Conservation (phyloP, 2,113 vertebrate species). For the Calyptommatus sinebrachiatus region DNA sequence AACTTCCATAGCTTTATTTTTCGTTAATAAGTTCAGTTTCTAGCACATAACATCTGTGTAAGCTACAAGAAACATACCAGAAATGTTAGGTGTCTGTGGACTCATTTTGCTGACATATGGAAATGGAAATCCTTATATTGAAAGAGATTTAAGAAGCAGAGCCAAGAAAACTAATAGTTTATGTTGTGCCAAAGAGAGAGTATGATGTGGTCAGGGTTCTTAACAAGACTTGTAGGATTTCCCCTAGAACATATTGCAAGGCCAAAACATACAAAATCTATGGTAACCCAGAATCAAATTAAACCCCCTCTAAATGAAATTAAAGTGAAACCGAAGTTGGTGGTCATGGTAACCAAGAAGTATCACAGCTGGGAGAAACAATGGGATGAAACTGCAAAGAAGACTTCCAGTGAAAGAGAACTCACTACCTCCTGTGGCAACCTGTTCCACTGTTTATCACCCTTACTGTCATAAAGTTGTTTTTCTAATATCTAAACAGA, state of each 20-base stretch:
- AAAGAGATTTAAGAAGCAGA: neutral
- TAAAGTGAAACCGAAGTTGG: slow-evolving; percentile 10
- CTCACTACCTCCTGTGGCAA: too few species aligned
- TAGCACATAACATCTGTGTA: neutral
- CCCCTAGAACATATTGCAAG: neutral
- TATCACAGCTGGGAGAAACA: slow-evolving; percentile 11
- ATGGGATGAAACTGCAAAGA: too few species aligned
- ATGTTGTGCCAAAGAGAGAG: slow-evolving; percentile 4
- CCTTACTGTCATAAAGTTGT: too few species aligned
- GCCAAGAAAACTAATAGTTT: slow-evolving; percentile 5
- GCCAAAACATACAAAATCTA: slow-evolving; percentile 24
- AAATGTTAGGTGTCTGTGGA: neutral
- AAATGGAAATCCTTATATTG: neutral
- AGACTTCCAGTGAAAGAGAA: too few species aligned
- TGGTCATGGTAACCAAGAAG: neutral
- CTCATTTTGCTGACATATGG: slow-evolving; percentile 17
- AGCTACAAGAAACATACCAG: neutral
- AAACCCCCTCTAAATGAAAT: slow-evolving; percentile 31
- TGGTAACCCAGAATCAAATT: slow-evolving; percentile 31
- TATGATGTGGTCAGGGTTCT: slow-evolving; percentile 8
- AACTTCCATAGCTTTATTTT: neutral
- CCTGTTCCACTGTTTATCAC: too few species aligned
- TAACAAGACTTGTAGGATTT: slow-evolving; percentile 35
- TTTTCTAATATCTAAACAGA: too few species aligned
- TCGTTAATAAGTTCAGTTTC: neutral